Percentiles rank a stretch among this genome's conserved stretches.
Evolutionary conservation across 2,888 invertebrate genomes (phyloP).

Genomic region (Ectemnius cavifrons): DNA sequence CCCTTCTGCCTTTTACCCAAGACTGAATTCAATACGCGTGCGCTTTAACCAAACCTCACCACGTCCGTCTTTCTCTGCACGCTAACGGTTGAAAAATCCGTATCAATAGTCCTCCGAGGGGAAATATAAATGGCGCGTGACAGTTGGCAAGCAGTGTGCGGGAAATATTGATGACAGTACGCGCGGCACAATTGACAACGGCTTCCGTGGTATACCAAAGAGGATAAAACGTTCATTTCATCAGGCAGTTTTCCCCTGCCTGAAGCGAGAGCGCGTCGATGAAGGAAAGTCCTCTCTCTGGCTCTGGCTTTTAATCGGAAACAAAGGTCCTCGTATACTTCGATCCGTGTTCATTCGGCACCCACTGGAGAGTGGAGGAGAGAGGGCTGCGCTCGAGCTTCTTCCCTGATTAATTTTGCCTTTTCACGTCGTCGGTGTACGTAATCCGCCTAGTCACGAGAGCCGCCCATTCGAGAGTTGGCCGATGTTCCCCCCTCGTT

Average conservation of each 20-base stretch:
- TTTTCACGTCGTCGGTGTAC: constrained; percentile 51
- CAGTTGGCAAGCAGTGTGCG: constrained; percentile 15
- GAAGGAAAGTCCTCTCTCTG: constrained; percentile 26
- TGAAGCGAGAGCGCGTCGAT: neutral
- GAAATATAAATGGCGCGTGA: neutral
- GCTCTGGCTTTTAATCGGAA: constrained; percentile 36
- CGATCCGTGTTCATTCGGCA: constrained; percentile 38
- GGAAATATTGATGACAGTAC: constrained; percentile 25
- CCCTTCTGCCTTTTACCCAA: neutral
- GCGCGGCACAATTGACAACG: constrained; percentile 31
- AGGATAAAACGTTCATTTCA: constrained; percentile 36
- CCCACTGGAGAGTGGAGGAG: constrained; percentile 12
- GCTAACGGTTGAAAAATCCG: neutral
- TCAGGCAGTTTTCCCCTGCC: constrained; percentile 18
- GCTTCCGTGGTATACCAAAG: constrained; percentile 12
- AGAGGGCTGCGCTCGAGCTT: constrained; percentile 25
- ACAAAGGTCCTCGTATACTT: constrained; percentile 41
- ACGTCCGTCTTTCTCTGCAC: neutral
- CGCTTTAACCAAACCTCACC: neutral
- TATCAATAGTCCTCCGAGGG: neutral
- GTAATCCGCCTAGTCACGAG: constrained; percentile 63
- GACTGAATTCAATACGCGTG: neutral
- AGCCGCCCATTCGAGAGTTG: constrained; percentile 48
- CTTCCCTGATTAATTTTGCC: constrained; percentile 59
- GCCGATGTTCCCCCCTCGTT: constrained; percentile 37